Conservation (phyloP, 2,113 vertebrate species). For the Anolis carolinensis region DNA sequence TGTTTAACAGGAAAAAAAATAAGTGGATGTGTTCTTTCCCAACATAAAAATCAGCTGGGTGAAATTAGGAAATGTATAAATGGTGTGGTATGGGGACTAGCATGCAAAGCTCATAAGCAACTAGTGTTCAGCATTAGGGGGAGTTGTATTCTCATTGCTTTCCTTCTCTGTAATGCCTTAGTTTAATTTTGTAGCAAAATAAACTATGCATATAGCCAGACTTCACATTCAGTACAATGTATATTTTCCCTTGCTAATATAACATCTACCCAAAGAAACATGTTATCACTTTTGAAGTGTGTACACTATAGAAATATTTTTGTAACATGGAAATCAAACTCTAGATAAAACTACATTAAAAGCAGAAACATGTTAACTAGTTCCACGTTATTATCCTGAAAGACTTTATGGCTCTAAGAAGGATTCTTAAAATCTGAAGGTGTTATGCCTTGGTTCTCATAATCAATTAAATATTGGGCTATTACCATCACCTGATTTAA, state of each 20-base stretch:
- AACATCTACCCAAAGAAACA: slow-evolving; percentile 79
- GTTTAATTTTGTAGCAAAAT: slow-evolving; percentile 68
- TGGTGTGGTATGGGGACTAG: neutral
- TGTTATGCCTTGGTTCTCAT: neutral
- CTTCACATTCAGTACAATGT: slow-evolving; percentile 50
- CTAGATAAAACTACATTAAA: slow-evolving; percentile 53
- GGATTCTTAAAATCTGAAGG: slow-evolving; percentile 41
- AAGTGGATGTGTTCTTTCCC: neutral
- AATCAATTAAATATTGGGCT: slow-evolving; percentile 29
- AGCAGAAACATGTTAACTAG: slow-evolving; percentile 54
- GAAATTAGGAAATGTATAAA: neutral
- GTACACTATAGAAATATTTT: slow-evolving; percentile 65
- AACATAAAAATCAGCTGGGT: slow-evolving; percentile 40
- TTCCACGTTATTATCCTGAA: slow-evolving; percentile 45
- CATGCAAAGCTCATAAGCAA: slow-evolving; percentile 43
- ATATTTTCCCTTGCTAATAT: slow-evolving; percentile 39
- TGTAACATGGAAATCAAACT: slow-evolving; percentile 61
- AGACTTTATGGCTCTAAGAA: slow-evolving; percentile 36
- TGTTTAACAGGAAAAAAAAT: slow-evolving; percentile 18
- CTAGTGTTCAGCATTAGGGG: slow-evolving; percentile 35
- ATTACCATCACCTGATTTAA: neutral
- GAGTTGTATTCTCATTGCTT: slow-evolving; percentile 10
- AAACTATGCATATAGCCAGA: slow-evolving; percentile 76
- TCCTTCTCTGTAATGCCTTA: slow-evolving; percentile 70
- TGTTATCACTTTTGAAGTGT: slow-evolving; percentile 70